Base-by-base conservation (phyloP, 2,113 vertebrate species). In the Prunella himalayana region DNA sequence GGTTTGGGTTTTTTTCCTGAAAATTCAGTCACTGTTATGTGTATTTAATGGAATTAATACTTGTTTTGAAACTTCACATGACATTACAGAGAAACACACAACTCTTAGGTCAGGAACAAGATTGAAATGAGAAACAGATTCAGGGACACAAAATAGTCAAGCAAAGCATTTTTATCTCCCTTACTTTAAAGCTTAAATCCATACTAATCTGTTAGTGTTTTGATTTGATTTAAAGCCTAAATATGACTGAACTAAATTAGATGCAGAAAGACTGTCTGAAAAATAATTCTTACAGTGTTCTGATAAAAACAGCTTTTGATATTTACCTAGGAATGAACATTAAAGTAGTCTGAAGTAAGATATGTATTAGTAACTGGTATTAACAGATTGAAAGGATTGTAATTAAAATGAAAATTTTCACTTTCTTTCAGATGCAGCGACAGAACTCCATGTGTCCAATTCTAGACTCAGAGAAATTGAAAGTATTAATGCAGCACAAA, bases 371-470 rank as follows among this genome's bases (percentile, higher is more conserved):
- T 61, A 78, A 73, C 31, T 77, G n/a, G 2, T 92, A 6, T 56
- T 47, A 78, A 59, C 3, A 53, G 28, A 47, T 64, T 63, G 39
- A 25, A 71, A 63, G 27, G 15, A 57, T 39, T 72, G 69, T 79
- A 70, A 86, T 69, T 75, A 77, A 79, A 91, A 42, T 89, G 4
- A 57, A 92, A 10, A 87, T 39, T 83, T 93, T 96, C 28, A 27
- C 75, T 45, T 68, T 95, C 51, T 97, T 98, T 94, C 96, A 98
- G 99, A 98, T 97, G 97, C 98, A 81, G 80, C 97, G 37, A 98
- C 98, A 24, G 99, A 99, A 54, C 97, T 99, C 31, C 98, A 98
- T 3, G 95, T 98, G 45, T 98, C 99, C 93, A 98, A 98, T 97
- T 98, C 98, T 64, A 98, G 95, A 96, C 94, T 98, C 93, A 98